phyloP scores from a whole-genome alignment of 2,797 vertebrate species.

The Rhabdomys pumilio region DNA sequence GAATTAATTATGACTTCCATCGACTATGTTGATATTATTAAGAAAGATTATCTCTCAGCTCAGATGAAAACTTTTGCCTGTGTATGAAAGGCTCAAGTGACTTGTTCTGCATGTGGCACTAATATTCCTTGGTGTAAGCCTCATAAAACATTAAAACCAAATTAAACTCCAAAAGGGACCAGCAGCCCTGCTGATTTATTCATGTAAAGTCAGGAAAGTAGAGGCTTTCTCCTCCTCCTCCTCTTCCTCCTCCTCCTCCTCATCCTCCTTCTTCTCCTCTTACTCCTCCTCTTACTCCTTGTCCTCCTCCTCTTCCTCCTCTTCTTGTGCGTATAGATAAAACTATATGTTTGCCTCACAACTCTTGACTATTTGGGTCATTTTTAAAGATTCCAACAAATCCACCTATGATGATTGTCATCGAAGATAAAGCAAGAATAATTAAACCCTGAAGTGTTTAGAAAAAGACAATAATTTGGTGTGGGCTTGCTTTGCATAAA shows the following conservation, averaged over 20 bases:
- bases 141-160: conserved; percentile 86
- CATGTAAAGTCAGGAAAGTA: conserved; percentile 63
- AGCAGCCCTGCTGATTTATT: conserved; percentile 73
- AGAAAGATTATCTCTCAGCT: conserved; percentile 87
- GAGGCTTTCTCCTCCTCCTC: conserved; percentile 19
- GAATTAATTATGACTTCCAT: conserved; percentile 88
- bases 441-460: conserved; percentile 63
- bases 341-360: conserved; percentile 12
- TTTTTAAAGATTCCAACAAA: conserved; percentile 70
- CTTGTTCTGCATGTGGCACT: conserved; percentile 82
- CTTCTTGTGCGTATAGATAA: neutral
- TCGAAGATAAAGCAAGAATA: conserved; percentile 59
- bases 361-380: conserved; percentile 12
- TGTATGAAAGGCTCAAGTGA: conserved; percentile 82
- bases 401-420: conserved; percentile 60
- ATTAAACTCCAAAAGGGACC: conserved; percentile 80
- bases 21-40: conserved; percentile 87
- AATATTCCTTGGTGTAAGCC: conserved; percentile 83
- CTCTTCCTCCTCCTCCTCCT: neutral
- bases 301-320: neutral
- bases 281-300: neutral
- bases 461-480: conserved; percentile 67
- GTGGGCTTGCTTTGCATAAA: conserved; percentile 49
- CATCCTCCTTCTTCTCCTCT: no score
- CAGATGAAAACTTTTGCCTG: conserved; percentile 86